Evolutionary conservation across 2,888 invertebrate species (phyloP).

Genomic region (Herminia tarsipennalis): DNA sequence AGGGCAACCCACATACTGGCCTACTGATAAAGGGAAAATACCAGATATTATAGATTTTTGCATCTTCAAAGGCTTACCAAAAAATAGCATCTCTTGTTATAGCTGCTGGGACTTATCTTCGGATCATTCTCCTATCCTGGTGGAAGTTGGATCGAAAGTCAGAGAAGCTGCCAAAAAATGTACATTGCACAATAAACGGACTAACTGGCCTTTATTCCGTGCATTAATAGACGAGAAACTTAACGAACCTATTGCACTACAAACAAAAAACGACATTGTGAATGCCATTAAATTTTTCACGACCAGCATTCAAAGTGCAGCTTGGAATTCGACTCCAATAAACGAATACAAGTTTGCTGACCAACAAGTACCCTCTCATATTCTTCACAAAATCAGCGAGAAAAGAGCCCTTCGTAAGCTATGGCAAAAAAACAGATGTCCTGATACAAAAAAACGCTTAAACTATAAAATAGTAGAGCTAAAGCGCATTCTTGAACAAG

Average conservation of each 20-base stretch:
- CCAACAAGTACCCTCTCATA: neutral
- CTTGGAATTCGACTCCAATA: neutral
- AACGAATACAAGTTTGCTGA: neutral
- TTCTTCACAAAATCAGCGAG: neutral
- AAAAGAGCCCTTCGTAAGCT: neutral
- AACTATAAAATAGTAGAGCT: neutral
- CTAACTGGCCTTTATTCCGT: neutral
- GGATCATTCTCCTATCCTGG: neutral
- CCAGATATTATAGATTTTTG: neutral
- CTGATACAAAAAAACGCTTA: neutral
- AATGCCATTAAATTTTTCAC: neutral
- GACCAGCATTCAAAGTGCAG: neutral
- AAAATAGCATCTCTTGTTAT: neutral
- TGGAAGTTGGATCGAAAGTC: neutral
- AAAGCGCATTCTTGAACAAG: neutral
- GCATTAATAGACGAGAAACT: neutral
- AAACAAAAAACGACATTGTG: neutral
- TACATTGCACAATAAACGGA: neutral
- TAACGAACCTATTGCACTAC: neutral
- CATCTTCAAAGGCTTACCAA: neutral
- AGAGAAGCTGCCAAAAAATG: neutral
- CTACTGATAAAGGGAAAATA: conserved; percentile 1
- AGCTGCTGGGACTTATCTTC: too few relatives aligned
- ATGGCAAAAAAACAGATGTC: neutral
- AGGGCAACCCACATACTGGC: neutral